Percentiles rank a stretch among this genome's conserved stretches.
These are phyloP conservation scores for Latheticus oryzae DNA, from an alignment of 2,888 invertebrate species.

Conservation along the genomic window DNA sequence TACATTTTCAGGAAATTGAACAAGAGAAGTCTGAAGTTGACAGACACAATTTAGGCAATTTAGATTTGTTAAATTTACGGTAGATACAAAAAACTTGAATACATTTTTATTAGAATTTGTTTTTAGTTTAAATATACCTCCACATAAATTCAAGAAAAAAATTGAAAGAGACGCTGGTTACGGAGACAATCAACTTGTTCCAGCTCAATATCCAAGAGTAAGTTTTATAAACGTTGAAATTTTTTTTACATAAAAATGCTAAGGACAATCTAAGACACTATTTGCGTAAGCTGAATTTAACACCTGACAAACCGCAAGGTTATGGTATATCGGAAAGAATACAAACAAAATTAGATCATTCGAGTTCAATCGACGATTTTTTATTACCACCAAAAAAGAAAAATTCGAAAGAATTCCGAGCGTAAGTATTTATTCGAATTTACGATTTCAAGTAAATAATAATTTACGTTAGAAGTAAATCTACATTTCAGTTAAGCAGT, in stretches of 20 bases:
- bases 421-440: conserved; percentile 34
- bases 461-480: conserved; percentile 19
- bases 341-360: conserved; percentile 8
- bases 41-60: conserved; percentile 57
- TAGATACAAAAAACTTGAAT: conserved; percentile 43
- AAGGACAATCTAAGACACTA: conserved; percentile 6
- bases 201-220: background rate
- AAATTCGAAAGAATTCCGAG: background rate
- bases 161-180: conserved; percentile 8
- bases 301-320: conserved; percentile 6
- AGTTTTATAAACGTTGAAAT: background rate
- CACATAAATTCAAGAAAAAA: conserved; percentile 3
- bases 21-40: conserved; percentile 57
- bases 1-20: conserved; percentile 54
- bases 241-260: background rate
- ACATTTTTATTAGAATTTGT: background rate
- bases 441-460: no score
- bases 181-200: conserved; percentile 10
- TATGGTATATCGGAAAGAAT: conserved; percentile 10
- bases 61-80: conserved; percentile 63
- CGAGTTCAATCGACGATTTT: conserved; percentile 11
- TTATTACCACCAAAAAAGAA: conserved; percentile 19
- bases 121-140: conserved; percentile 19
- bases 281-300: conserved; percentile 10
- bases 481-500: conserved; percentile 29